A percentile compares a stretch with the other conserved stretches of the same genome.
Evolutionary conservation across 2,888 invertebrate species (phyloP).

Genomic region (Operophtera brumata): DNA sequence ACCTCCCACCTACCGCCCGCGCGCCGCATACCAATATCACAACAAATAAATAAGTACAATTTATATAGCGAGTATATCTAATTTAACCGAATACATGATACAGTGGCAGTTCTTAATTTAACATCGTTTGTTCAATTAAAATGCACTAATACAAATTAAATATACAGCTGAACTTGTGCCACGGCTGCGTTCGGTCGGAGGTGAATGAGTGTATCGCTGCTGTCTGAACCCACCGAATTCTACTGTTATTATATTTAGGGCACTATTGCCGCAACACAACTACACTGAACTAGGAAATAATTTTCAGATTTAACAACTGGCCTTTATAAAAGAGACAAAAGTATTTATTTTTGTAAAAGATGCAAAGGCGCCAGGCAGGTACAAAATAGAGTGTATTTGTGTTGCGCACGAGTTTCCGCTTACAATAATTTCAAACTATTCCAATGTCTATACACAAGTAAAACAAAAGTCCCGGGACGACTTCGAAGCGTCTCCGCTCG

Average conservation of each 20-base stretch:
- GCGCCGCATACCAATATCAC: conserved; percentile 46
- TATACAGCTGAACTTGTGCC: conserved; percentile 38
- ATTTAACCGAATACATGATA: conserved; percentile 57
- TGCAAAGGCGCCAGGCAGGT: conserved; percentile 30
- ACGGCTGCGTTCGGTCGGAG: conserved; percentile 32
- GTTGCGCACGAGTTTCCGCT: conserved; percentile 50
- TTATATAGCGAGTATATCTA: conserved; percentile 50
- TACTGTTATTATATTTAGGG: conserved; percentile 49
- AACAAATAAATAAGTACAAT: conserved; percentile 68
- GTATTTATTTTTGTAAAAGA: conserved; percentile 34
- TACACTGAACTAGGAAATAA: conserved; percentile 25
- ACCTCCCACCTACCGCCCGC: conserved; percentile 25
- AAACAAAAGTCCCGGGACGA: conserved; percentile 66
- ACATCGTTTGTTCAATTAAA: conserved; percentile 62
- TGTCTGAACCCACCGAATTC: conserved; percentile 49
- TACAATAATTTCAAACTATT: conserved; percentile 60
- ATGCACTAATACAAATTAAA: conserved; percentile 58
- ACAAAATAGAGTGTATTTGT: conserved; percentile 36
- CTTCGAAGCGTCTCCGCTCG: conserved; percentile 35
- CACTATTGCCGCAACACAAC: conserved; percentile 23
- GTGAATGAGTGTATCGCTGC: conserved; percentile 56
- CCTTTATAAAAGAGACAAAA: conserved; percentile 33
- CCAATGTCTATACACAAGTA: conserved; percentile 70
- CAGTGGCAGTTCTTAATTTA: conserved; percentile 66
- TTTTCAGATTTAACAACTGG: conserved; percentile 34